Evolutionary conservation across 2,888 invertebrate species (phyloP), one percentile per base, ranked within the genome.

Genomic region (Cheilosia grossa): DNA sequence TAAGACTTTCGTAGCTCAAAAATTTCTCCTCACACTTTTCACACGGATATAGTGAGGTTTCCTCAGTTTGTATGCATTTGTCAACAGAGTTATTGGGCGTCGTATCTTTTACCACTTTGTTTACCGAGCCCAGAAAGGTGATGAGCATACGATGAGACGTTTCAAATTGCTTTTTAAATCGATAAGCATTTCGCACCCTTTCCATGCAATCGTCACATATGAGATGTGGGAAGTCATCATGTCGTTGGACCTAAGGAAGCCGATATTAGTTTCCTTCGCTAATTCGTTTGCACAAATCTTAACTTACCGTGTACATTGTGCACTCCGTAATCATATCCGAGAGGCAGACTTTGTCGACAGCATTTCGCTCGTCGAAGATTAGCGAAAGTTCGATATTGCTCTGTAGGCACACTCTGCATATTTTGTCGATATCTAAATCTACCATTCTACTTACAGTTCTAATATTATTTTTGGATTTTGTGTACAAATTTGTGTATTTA

Each of bases 181-280:
- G 87, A 74, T 89, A 91, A 9, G 92, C 90, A 15, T 87, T 88
- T 21, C 89, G 89, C 15, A 92, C 89, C 13, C 87, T 88, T 27
- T 89, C 88, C 30, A 90, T 87, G 86, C 92, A 92, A 6, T 88
- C 78, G 17, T 73, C 80, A 69, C 92, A 92, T 75, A 92, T 91
- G 53, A 91, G 89, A 47, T 89, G 88, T 3, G 92, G 92, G 86
- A 92, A 88, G n/a, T 89, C 91, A 74, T 92, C 91, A 87, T 91
- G 90, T 0, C 92, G 91, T 61, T 90, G 90, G 67, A 93, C 91
- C 91, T 59, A 51, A 59, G 69, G 4, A 13, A 30, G 7, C 37
- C 2, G 6, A 17, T 54, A 13, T 40, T 13, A 21, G 6, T 3
- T n/a, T n/a, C n/a, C n/a, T n/a, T n/a, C n/a, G n/a, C 4, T 13